Conservation (phyloP, 2,888 invertebrate species). For the Agrotis segetum region DNA sequence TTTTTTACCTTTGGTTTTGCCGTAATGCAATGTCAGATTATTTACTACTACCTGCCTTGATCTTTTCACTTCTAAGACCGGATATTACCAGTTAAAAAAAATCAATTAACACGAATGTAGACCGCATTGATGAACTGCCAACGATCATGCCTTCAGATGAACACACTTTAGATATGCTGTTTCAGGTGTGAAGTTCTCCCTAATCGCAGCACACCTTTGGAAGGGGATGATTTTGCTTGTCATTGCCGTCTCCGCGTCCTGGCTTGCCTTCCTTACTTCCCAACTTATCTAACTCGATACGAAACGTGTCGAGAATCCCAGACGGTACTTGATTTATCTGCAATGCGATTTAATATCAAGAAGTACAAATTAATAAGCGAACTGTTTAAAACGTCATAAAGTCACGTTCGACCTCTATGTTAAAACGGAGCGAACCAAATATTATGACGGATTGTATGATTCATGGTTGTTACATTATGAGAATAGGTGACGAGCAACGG, state of each 20-base stretch:
- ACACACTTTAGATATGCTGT: not conserved
- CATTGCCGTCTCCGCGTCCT: not conserved
- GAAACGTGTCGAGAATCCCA: constrained; percentile 37
- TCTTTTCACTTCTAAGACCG: not conserved
- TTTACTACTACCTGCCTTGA: not conserved
- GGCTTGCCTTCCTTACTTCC: constrained; percentile 14
- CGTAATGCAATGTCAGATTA: not conserved
- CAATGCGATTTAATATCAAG: constrained; percentile 32
- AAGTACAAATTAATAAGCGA: constrained; percentile 28
- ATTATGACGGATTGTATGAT: constrained; percentile 41
- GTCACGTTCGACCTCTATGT: constrained; percentile 56
- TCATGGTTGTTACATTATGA: not conserved
- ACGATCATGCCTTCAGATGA: not conserved
- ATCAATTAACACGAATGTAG: not conserved
- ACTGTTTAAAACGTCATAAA: constrained; percentile 33
- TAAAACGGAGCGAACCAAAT: constrained; percentile 48
- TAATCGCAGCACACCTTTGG: not conserved
- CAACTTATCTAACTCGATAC: constrained; percentile 14
- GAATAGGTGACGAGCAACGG: not conserved
- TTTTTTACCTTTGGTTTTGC: not conserved
- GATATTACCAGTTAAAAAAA: not conserved
- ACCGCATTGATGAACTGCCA: not conserved
- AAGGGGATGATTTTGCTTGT: not conserved
- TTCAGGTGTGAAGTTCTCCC: not conserved
- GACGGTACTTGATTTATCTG: constrained; percentile 37